Conservation (phyloP, 2,113 vertebrate species). For the Naja naja region DNA sequence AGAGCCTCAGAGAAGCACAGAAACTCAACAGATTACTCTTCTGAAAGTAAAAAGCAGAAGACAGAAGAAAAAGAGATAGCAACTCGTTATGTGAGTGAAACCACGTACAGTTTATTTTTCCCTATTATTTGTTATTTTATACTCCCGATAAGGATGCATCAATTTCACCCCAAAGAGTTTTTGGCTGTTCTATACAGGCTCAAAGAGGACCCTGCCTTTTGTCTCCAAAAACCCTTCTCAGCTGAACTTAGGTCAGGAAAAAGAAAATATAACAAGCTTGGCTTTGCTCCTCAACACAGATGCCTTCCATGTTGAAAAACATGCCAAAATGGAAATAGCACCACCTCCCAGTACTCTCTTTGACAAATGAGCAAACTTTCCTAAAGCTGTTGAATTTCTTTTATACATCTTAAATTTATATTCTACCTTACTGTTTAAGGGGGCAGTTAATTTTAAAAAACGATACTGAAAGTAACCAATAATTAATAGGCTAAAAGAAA, state of each 20-base stretch:
- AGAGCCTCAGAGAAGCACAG: conserved; percentile 90
- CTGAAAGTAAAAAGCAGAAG: conserved; percentile 97
- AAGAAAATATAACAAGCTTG: neutral
- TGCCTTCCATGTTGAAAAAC: neutral
- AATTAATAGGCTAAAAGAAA: neutral
- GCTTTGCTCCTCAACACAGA: neutral
- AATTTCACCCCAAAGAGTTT: neutral
- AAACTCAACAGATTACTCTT: conserved; percentile 87
- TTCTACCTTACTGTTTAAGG: neutral
- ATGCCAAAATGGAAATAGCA: neutral
- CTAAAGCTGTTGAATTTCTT: neutral
- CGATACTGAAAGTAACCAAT: neutral
- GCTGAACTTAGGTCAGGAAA: neutral
- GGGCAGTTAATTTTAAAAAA: neutral
- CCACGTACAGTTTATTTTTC: neutral
- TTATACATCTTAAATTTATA: neutral
- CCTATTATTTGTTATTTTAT: neutral
- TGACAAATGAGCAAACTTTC: neutral
- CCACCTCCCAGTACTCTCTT: neutral
- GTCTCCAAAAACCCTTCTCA: neutral
- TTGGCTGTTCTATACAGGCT: neutral
- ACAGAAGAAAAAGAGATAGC: conserved; percentile 91
- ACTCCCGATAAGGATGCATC: neutral
- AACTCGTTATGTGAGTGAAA: conserved; percentile 84
- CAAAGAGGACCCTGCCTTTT: neutral